Evolutionary conservation across 2,888 invertebrate species (phyloP), one percentile per base, ranked within the genome.

Genomic region (Euzophera pinguis): DNA sequence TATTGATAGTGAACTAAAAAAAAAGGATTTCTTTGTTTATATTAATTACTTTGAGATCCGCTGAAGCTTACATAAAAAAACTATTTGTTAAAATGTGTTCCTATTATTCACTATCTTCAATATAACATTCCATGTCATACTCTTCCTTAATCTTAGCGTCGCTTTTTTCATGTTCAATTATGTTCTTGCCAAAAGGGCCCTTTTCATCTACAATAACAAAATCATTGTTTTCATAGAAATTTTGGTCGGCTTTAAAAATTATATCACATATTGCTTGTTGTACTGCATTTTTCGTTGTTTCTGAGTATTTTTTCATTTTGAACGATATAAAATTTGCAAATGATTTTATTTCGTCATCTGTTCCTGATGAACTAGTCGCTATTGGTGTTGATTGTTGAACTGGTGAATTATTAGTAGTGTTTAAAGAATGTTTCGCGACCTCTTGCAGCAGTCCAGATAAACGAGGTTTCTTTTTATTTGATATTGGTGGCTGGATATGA

Each of bases 201-300:
- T 43, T 13, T 5, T 54, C 61, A 6, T 61, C 59, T 12, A 64
- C 60, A 47, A 67, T 57, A 9, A 65, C 57, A 5, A 50, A 61
- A 12, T 67, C 64, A 49, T 54, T 63, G 13, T 58, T 63, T 13
- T 71, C 75, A 22, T 61, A 72, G 39, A 52, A 52, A 50, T 67
- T 64, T 53, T 69, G 67, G 57, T 81, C 80, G 17, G 80, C 77
- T 56, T 69, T 73, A 38, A 76, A 78, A 60, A 81, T 71, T 38
- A 80, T 63, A 4, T 79, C 69, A 55, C 74, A 78, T 52, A 80
- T 78, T 4, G 70, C 73, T 53, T 70, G 68, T 55, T 81, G 76
- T 27, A 79, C 75, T 1, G 63, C 59, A 32, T 73, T 74, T 55
- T 73, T 72, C 0, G 71, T 73, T 5, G 51, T 53, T 32, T 69